Conservation (phyloP, 2,888 invertebrate species). For the Micropterix aruncella region DNA sequence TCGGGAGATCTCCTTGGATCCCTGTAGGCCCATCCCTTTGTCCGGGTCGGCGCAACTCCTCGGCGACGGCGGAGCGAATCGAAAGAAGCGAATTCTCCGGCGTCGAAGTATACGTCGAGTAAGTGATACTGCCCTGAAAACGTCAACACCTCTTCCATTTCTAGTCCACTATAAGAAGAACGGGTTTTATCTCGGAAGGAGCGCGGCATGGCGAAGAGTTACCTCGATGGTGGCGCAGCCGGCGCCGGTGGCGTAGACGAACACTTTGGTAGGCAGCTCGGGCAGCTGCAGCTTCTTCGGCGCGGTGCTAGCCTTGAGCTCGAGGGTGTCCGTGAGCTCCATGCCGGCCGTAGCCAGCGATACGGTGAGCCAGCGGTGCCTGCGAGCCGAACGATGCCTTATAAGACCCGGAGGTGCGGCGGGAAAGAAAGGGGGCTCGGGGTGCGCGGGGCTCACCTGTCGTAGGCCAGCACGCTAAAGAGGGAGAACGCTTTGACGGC, state of each 20-base stretch:
- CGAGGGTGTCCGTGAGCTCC: conserved; percentile 54
- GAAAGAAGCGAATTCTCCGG: conserved; percentile 41
- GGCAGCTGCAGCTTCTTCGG: conserved; percentile 42
- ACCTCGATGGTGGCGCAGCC: conserved; percentile 56
- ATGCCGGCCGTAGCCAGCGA: conserved; percentile 55
- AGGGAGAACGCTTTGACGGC: conserved; percentile 46
- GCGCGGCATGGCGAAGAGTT: conserved; percentile 5
- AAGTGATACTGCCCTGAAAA: conserved; percentile 44
- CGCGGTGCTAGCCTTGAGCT: conserved; percentile 36
- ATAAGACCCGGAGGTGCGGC: no score
- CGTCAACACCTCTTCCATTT: no score
- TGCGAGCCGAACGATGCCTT: no score
- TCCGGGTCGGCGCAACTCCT: conserved; percentile 45
- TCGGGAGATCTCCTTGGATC: conserved; percentile 47
- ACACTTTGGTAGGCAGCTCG: conserved; percentile 53
- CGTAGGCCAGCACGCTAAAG: conserved; percentile 43
- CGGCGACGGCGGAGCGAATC: conserved; percentile 47
- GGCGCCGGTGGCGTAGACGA: conserved; percentile 53
- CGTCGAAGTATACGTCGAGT: conserved; percentile 45
- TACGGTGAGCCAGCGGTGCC: conserved; percentile 46
- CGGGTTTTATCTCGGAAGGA: no score
- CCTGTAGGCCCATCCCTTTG: conserved; percentile 49
- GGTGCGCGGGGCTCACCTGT: no score
- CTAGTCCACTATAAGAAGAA: no score
- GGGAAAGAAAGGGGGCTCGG: no score